Base-by-base conservation (phyloP, 64 coral and sea anemone species). In the Montipora sp. region DNA sequence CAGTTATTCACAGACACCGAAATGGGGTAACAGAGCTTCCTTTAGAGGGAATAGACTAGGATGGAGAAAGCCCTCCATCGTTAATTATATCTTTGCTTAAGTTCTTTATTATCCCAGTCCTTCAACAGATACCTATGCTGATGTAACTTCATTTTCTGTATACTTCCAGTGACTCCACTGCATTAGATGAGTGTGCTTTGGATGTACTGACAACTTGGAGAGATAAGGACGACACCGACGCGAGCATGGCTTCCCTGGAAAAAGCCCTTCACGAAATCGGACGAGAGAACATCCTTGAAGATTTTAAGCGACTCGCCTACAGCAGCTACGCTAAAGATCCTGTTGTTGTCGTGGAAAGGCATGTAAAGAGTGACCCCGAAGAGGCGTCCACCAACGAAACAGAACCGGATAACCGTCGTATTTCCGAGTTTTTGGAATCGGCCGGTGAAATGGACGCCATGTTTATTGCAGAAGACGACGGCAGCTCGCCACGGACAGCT, bases 301-400 rank as follows among this genome's bases (percentile, higher is more conserved):
- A 99, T 36, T 99, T 99, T 80, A 99, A 99, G 58, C 89, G 59
- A 14, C 84, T 99, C 12, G 98, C 98, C 5, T 96, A 99, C 70
- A 93, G 93, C 3, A 98, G 96, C 89, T 98, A 98, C 60, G 88
- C 92, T 19, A 94, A 94, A 73, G 96, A 84, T 15, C 94, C 83
- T 9, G 78, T 93, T 6, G 90, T 86, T 20, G 66, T 91, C 79
- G 88, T 88, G 59, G 83, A 91, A 77, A 91, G 89, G 20, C 77
- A n/a, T 50, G 67, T 86, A 21, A 79, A 79, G 60, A 91, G 60
- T 15, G 58, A 57, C 6, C 81, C 72, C 5, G 44, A 70, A 21
- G 73, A 77, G 23, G 73, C 12, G 18, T 59, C 47, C 13, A 60
- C 45, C 11, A 47, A 70, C 13, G 80, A 18, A 48, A 13, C 76